A percentile compares a stretch with the other conserved stretches of the same genome.
These are phyloP conservation scores for Brachyhypopomus occidentalis DNA, from an alignment of 2,113 vertebrate species.

Conservation along the genomic window DNA sequence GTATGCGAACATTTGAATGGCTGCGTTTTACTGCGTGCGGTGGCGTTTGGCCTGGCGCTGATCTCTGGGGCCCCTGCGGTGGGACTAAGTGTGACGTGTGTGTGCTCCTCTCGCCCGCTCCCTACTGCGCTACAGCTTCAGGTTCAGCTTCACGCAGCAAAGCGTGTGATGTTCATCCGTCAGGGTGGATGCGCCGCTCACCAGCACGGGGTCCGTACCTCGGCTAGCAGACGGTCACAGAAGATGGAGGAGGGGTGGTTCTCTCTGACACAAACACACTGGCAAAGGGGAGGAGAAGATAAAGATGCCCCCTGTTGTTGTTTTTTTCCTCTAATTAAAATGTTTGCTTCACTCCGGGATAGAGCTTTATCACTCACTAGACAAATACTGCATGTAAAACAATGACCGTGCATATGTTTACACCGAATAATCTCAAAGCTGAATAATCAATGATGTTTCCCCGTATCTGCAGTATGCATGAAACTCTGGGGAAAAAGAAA, in stretches of 20 bases:
- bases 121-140: neutral
- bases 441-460: constrained; percentile 46
- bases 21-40: neutral
- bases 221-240: constrained; percentile 10
- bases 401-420: constrained; percentile 39
- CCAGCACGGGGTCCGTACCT: neutral
- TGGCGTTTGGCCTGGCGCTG: neutral
- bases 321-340: constrained; percentile 44
- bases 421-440: constrained; percentile 43
- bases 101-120: neutral
- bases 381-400: constrained; percentile 44
- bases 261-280: constrained; percentile 13
- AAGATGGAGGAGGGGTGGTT: constrained; percentile 38
- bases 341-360: constrained; percentile 23
- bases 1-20: neutral
- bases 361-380: constrained; percentile 21
- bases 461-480: constrained; percentile 5
- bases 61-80: neutral
- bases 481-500: too few relatives aligned
- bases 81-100: neutral
- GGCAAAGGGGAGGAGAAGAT: neutral
- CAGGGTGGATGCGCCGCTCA: neutral
- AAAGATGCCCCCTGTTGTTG: constrained; percentile 30
- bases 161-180: neutral
- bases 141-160: neutral